phyloP scores from a whole-genome alignment of 2,113 vertebrate genomes.

The Dipodomys spectabilis region DNA sequence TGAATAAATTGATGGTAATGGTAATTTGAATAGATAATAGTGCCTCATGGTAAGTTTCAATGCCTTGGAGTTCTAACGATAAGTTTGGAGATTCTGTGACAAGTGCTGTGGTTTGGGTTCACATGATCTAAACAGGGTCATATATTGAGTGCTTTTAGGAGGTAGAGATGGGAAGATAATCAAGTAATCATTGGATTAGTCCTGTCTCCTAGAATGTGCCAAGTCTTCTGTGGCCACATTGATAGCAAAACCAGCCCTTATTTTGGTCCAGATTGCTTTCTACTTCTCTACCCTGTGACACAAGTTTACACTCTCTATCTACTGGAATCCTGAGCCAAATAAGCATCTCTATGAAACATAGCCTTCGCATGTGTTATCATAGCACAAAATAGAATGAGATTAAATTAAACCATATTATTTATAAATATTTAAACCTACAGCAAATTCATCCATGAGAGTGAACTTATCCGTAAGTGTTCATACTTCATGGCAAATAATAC shows the following conservation, averaged over 20 bases:
- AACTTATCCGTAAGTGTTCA: neutral
- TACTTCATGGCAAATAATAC: neutral
- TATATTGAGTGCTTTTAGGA: neutral
- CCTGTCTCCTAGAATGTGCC: rapidly evolving
- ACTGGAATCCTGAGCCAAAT: neutral
- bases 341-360: neutral
- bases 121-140: neutral
- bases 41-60: neutral
- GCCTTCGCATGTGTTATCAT: no score
- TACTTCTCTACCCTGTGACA: neutral
- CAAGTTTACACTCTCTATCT: neutral
- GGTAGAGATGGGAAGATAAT: neutral
- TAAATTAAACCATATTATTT: neutral
- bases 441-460: neutral
- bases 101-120: neutral
- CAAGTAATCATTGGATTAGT: neutral
- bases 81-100: neutral
- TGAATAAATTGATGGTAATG: neutral
- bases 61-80: neutral
- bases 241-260: neutral
- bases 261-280: neutral
- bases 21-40: neutral
- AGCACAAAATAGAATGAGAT: rapidly evolving
- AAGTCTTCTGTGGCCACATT: neutral
- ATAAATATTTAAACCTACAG: neutral